Evolutionary conservation across 35 echinoderm and acorn worm genomes (phyloP).

Genomic region (Nesometra sesokonis): DNA sequence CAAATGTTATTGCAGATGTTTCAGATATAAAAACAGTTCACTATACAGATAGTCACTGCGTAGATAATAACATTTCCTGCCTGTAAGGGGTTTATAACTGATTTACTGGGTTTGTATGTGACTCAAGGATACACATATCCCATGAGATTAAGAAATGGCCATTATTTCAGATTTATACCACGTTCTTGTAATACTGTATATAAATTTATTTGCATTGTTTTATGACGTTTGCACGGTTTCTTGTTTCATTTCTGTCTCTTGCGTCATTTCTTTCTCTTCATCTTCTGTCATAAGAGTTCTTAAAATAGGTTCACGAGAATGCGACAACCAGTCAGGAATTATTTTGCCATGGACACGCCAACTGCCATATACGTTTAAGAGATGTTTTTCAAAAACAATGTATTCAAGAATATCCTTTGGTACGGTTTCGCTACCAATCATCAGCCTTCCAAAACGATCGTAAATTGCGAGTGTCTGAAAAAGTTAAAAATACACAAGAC

Average conservation of each 20-base stretch:
- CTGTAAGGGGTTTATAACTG: too few species aligned
- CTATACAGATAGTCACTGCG: too few species aligned
- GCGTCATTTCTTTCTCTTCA: constrained; percentile 22
- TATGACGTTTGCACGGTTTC: too few species aligned
- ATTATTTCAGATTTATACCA: too few species aligned
- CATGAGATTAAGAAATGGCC: too few species aligned
- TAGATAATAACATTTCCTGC: too few species aligned
- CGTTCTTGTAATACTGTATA: too few species aligned
- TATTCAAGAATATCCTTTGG: constrained; percentile 96
- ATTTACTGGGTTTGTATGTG: too few species aligned
- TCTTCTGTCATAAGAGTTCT: constrained; percentile 54
- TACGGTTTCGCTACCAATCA: constrained; percentile 74
- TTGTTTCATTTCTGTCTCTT: neutral
- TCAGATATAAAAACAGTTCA: too few species aligned
- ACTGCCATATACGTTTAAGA: constrained; percentile 61
- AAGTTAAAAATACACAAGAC: neutral
- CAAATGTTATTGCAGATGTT: too few species aligned
- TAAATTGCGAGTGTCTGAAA: constrained; percentile 88
- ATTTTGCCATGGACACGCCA: constrained; percentile 97
- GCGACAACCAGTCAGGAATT: constrained; percentile 57
- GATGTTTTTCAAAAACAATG: constrained; percentile 86
- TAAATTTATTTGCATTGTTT: too few species aligned
- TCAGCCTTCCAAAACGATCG: constrained; percentile 80
- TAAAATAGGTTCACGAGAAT: constrained; percentile 53
- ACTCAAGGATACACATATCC: too few species aligned